These are phyloP conservation scores for Drosophila nigromelanica DNA, from an alignment of 1,140 invertebrate species.

Conservation along the genomic window DNA sequence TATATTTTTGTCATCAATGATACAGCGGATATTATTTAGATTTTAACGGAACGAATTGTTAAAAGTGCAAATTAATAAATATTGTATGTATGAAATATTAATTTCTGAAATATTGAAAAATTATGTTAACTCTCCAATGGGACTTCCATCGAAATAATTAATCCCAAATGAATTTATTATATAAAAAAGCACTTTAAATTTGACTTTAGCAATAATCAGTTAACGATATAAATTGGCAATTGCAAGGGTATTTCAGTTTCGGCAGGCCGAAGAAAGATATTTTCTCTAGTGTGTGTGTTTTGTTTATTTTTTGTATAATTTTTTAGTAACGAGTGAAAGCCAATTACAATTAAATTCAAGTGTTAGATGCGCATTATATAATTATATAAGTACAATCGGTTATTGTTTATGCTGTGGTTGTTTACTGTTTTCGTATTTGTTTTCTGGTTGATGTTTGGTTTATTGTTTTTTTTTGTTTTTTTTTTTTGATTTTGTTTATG, in stretches of 20 bases:
- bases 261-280: slow-evolving; percentile 13
- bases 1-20: too few relatives aligned
- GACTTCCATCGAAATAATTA: too few relatives aligned
- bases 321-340: slow-evolving; percentile 64
- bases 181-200: neutral
- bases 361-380: slow-evolving; percentile 76
- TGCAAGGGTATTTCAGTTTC: slow-evolving; percentile 21
- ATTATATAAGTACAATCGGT: slow-evolving; percentile 31
- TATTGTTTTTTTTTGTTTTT: slow-evolving; percentile 18
- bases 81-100: too few relatives aligned
- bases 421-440: slow-evolving; percentile 39
- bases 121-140: too few relatives aligned
- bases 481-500: slow-evolving; percentile 41
- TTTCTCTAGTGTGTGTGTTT: slow-evolving; percentile 10
- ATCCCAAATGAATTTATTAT: neutral
- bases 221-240: neutral
- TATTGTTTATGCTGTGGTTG: slow-evolving; percentile 44
- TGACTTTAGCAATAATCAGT: too few relatives aligned
- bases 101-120: too few relatives aligned
- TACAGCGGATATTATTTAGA: too few relatives aligned
- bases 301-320: neutral
- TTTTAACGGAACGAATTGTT: too few relatives aligned
- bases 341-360: slow-evolving; percentile 67
- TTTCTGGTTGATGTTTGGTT: slow-evolving; percentile 38
- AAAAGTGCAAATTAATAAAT: too few relatives aligned